These are phyloP conservation scores for Pangasius macronema DNA, from an alignment of 2,797 vertebrate species.

Conservation along the genomic window DNA sequence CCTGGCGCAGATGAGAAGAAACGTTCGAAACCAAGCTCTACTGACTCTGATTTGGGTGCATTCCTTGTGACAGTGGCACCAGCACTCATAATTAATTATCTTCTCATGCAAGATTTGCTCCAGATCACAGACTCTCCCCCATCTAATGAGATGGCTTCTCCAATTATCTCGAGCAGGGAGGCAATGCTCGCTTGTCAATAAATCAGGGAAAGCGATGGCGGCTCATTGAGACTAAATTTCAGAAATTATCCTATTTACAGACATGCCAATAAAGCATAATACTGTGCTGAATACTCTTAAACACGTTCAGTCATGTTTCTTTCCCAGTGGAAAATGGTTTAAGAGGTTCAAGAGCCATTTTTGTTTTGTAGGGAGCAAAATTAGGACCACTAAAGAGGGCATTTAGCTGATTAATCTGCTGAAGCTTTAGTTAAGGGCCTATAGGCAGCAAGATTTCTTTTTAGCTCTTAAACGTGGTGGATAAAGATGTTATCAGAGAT, in stretches of 20 bases:
- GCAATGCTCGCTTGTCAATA: conserved; percentile 69
- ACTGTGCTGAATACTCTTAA: conserved; percentile 55
- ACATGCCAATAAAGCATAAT: conserved; percentile 63
- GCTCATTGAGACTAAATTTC: conserved; percentile 69
- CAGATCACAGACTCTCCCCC: conserved; percentile 64
- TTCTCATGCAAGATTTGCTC: conserved; percentile 64
- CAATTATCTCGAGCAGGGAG: conserved; percentile 62
- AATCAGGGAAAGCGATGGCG: conserved; percentile 68
- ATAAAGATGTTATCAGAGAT: neutral
- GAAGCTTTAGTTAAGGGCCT: neutral
- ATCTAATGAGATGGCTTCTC: conserved; percentile 74
- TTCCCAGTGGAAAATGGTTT: conserved; percentile 51
- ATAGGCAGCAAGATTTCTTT: neutral
- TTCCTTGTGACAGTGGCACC: conserved; percentile 61
- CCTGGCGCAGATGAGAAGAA: conserved; percentile 59
- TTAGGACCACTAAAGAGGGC: conserved; percentile 9
- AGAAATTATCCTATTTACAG: conserved; percentile 71
- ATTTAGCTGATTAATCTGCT: conserved; percentile 31
- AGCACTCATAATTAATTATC: conserved; percentile 74
- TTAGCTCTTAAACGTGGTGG: neutral
- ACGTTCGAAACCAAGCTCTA: conserved; percentile 52
- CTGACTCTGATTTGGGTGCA: conserved; percentile 53
- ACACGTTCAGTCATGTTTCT: conserved; percentile 54
- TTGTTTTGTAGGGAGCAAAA: conserved; percentile 24
- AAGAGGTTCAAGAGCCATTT: conserved; percentile 54